Base-by-base conservation (phyloP, 2,113 vertebrate species). In the Zosterops japonicus region DNA sequence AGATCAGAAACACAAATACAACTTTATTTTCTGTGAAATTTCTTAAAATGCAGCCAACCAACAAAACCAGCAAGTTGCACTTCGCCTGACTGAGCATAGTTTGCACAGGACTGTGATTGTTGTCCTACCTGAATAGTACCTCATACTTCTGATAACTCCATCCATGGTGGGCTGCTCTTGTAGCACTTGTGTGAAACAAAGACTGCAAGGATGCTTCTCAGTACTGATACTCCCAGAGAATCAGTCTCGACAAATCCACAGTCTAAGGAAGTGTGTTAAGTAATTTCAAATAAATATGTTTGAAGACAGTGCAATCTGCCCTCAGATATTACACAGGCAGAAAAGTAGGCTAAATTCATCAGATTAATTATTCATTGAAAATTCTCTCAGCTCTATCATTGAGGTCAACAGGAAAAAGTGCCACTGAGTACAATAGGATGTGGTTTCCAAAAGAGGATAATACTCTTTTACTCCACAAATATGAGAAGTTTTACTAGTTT, bases 331-430 rank as follows among this genome's bases (percentile, higher is more conserved):
- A 89, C 1, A 13, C 92, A 94, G 92, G 90, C 93, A 89, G 93
- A 93, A 97, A 97, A 96, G 90, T 97, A 97, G 94, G 95, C 94
- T 96, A 96, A 96, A 92, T 94, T 96, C 79, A 93, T 92, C 92
- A 84, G 90, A 90, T 97, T 96, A 97, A 97, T 97, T 96, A 97
- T 97, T 97, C 83, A 97, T 96, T 87, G 60, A 76, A 93, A 94
- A 96, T 94, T 96, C 95, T 93, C 88, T 75, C 75, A 90, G 82
- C 88, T 92, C 79, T 90, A 12, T 81, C 94, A 95, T 81, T 89
- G 90, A 96, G 95, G 94, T 97, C 94, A 97, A 83, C 88, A 84
- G 90, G 56, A 84, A 68, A 68, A 94, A 94, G 41, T 93, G 69
- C 68, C 83, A 96, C 80, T 4, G 25, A 92, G 11, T 81, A 87